Conservation (phyloP, 2,113 vertebrate species). For the Synchiropus splendidus region DNA sequence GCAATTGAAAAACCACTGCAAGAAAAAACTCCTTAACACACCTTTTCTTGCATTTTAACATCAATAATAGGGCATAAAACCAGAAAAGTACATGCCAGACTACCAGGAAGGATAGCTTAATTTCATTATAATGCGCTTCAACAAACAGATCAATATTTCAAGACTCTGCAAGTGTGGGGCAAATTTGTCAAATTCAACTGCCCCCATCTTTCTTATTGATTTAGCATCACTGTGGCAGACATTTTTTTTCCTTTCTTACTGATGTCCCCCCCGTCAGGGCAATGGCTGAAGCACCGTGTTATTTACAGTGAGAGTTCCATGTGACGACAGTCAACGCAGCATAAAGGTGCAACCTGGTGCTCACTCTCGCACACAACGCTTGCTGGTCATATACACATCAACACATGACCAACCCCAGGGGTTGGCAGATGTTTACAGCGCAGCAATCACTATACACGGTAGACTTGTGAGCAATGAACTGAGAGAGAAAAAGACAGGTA, state of each 20-base stretch:
- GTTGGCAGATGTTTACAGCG: conserved; percentile 33
- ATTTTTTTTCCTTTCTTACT: conserved; percentile 31
- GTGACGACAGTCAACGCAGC: conserved; percentile 32
- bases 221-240: conserved; percentile 31
- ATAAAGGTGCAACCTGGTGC: conserved; percentile 41
- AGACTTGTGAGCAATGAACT: conserved; percentile 12
- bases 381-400: conserved; percentile 14
- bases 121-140: conserved; percentile 24
- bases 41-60: too few species aligned
- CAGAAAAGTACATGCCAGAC: conserved; percentile 1
- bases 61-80: neutral
- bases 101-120: conserved; percentile 12
- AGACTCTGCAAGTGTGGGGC: conserved; percentile 17
- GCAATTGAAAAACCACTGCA: too few species aligned
- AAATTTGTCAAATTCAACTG: conserved; percentile 42
- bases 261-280: conserved; percentile 12
- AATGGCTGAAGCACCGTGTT: conserved; percentile 28
- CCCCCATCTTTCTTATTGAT: conserved; percentile 20
- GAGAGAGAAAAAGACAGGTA: conserved; percentile 16
- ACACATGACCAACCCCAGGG: conserved; percentile 42
- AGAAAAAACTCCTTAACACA: too few species aligned
- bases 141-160: conserved; percentile 35
- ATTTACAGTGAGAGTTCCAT: conserved; percentile 52
- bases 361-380: conserved; percentile 2
- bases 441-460: conserved; percentile 20